Evolutionary conservation across 2,113 vertebrate species (phyloP).

Genomic region (Xenopus tropicalis): DNA sequence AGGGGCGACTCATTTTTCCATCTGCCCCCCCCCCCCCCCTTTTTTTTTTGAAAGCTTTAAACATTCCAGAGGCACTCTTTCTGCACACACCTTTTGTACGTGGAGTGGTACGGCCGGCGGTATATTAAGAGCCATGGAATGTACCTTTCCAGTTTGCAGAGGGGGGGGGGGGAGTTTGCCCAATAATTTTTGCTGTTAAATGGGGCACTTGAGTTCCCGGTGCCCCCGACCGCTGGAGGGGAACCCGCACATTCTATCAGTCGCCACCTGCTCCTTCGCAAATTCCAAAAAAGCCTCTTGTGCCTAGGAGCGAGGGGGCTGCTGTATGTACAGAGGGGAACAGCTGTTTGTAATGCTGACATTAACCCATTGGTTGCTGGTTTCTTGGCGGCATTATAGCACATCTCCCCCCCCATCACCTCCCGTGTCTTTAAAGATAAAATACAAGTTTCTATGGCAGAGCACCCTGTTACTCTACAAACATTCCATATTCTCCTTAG

Average conservation of each 20-base stretch:
- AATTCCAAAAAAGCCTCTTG: slow-evolving; percentile 26
- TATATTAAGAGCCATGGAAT: not conserved
- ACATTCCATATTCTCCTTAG: too few relatives aligned
- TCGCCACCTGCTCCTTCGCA: not conserved
- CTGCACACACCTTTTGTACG: not conserved
- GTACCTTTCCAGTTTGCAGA: slow-evolving; percentile 4
- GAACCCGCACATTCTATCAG: slow-evolving; percentile 15
- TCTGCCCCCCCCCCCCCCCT: too few relatives aligned
- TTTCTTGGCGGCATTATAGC: not conserved
- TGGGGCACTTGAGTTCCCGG: too few relatives aligned
- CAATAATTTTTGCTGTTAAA: too few relatives aligned
- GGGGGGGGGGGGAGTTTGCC: not conserved
- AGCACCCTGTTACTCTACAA: too few relatives aligned
- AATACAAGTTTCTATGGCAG: too few relatives aligned
- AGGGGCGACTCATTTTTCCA: too few relatives aligned
- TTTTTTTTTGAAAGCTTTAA: slow-evolving; percentile 4
- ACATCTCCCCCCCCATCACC: not conserved
- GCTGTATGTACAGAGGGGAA: not conserved
- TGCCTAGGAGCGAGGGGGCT: slow-evolving; percentile 1
- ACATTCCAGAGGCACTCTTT: slow-evolving; percentile 24
- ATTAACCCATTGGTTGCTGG: not conserved
- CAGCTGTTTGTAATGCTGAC: not conserved
- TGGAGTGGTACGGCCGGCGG: not conserved
- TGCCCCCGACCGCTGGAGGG: not conserved
- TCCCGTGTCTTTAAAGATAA: too few relatives aligned